Evolutionary conservation across 2,888 invertebrate genomes (phyloP), one percentile per base, ranked within the genome.

Genomic region (Anoplius nigerrimus): DNA sequence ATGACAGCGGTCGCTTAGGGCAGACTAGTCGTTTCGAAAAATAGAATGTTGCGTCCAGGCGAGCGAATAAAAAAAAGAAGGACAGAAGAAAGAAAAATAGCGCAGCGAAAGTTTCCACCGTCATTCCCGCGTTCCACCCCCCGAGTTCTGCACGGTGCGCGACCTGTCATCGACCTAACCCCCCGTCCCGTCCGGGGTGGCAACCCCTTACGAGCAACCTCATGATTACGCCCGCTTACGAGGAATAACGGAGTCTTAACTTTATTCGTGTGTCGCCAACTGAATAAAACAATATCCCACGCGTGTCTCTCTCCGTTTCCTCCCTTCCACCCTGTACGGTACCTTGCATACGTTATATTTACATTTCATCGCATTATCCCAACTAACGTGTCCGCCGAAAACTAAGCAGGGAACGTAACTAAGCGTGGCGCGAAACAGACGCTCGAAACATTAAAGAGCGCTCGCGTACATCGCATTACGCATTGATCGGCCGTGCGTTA

Each of bases 81-180:
- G 13, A 58, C 13, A 20, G 11, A 27, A 43, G 20, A 16, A 43
- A 58, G 61, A 64, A 62, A 45, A 66, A 55, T 22, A 69, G 53
- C 71, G 58, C 59, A 27, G 51, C 45, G 18, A 53, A 67, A 75
- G 61, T 48, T 75, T 70, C 64, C 18, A 13, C 66, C 67, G 54
- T 57, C 69, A 46, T 24, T 73, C 56, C 2, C n/a, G 5, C 16
- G 48, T 4, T 4, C 48, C 18, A 11, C 48, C 20, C 27, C 18
- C 57, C 58, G 27, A 48, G 62, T 56, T 8, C 56, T 55, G 24
- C 34, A 52, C 63, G 62, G 66, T 67, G 53, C 56, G 53, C 65
- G 70, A 66, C 69, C 79, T 74, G 72, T 80, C 80, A 76, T 78
- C 76, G 76, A 66, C 57, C 75, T 71, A 68, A 57, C 67, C 59